Percentiles rank a stretch among this genome's conserved stretches.
Conservation (phyloP, 2,113 vertebrate genomes). For the Halcyon malimbica region DNA sequence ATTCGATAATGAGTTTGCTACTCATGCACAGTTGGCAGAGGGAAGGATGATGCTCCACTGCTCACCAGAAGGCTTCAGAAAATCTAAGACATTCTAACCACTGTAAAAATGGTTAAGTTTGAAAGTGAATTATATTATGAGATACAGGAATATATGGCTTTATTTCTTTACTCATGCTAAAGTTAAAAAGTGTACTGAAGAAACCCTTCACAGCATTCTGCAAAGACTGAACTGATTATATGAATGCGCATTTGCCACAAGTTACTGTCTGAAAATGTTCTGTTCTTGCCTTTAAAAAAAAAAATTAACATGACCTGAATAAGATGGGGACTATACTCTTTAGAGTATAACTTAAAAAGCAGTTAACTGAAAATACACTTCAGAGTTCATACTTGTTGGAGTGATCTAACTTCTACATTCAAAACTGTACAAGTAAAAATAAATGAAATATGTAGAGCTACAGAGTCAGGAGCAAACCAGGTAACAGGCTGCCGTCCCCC, state of each 20-base stretch:
- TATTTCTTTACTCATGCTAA: neutral
- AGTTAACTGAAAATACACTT: neutral
- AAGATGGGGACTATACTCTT: neutral
- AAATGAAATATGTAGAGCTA: neutral
- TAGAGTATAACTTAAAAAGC: neutral
- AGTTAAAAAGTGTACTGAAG: neutral
- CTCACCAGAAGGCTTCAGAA: neutral
- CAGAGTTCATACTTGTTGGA: neutral
- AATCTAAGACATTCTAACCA: neutral
- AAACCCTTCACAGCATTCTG: neutral
- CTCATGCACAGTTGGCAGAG: neutral
- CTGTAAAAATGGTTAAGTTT: neutral
- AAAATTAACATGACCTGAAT: neutral
- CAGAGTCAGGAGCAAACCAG: neutral
- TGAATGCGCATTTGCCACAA: neutral
- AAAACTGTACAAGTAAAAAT: neutral
- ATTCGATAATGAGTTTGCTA: neutral
- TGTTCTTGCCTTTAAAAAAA: neutral
- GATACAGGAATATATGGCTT: neutral
- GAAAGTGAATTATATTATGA: neutral
- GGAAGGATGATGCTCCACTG: neutral
- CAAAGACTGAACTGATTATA: neutral
- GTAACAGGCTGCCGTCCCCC: neutral
- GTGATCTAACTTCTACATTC: neutral
- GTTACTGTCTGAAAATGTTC: neutral